A percentile compares a stretch with the other conserved stretches of the same genome.
Evolutionary conservation across 1,140 invertebrate species (phyloP).

Genomic region (Thalassaphorura encarpata): DNA sequence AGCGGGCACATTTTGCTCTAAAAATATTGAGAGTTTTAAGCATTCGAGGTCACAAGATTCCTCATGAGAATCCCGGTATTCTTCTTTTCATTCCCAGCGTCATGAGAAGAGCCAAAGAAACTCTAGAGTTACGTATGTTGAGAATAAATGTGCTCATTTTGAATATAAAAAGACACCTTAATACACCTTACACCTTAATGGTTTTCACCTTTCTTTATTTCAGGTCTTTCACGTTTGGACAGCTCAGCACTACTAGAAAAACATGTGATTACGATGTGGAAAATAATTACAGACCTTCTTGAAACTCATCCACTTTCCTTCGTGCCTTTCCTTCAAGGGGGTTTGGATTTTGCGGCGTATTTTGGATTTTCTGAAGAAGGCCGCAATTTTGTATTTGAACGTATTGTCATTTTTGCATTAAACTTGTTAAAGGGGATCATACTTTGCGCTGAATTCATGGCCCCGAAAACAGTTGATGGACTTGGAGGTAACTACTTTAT

Average conservation of each 20-base stretch:
- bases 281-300: constrained; percentile 62
- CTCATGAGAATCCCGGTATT: constrained; percentile 58
- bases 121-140: constrained; percentile 67
- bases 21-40: constrained; percentile 72
- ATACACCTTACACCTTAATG: too few relatives aligned
- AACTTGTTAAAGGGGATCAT: constrained; percentile 79
- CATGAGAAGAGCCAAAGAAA: constrained; percentile 61
- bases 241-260: constrained; percentile 55
- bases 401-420: constrained; percentile 77
- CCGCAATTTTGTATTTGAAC: constrained; percentile 62
- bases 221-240: constrained; percentile 24
- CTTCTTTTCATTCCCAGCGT: constrained; percentile 65
- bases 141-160: constrained; percentile 6
- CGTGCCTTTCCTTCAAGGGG: constrained; percentile 62
- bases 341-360: constrained; percentile 68
- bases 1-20: constrained; percentile 63
- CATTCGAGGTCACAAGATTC: constrained; percentile 67
- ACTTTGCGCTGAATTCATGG: constrained; percentile 60
- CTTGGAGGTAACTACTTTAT: background rate
- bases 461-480: constrained; percentile 41
- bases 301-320: constrained; percentile 67
- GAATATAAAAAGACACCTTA: too few relatives aligned
- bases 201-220: constrained; percentile 7
- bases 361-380: constrained; percentile 76
- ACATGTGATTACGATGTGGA: constrained; percentile 56